Evolutionary conservation across 2,797 vertebrate genomes (phyloP).

Genomic region (Chelon labrosus): DNA sequence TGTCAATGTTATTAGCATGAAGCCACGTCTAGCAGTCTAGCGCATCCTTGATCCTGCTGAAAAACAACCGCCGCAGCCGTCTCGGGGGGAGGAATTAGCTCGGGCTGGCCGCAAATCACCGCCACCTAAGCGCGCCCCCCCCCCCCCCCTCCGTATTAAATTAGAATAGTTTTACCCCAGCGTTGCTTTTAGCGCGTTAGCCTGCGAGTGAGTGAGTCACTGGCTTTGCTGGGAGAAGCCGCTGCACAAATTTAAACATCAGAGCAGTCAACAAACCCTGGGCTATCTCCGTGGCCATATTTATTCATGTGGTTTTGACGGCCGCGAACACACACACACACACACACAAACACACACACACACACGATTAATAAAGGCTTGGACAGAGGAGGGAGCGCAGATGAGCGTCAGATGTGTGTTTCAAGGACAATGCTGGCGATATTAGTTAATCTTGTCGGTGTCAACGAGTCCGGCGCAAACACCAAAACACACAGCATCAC

Average conservation of each 20-base stretch:
- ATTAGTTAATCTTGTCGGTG: conserved; percentile 8
- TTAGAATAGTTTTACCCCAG: conserved; percentile 58
- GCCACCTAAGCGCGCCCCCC: conserved; percentile 56
- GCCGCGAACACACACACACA: conserved; percentile 40
- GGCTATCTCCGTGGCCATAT: conserved; percentile 69
- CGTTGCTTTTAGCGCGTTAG: conserved; percentile 69
- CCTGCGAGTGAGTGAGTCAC: conserved; percentile 73
- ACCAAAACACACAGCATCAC: neutral
- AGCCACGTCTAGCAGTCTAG: conserved; percentile 27
- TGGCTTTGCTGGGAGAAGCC: conserved; percentile 55
- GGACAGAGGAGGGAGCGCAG: conserved; percentile 34
- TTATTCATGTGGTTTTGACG: conserved; percentile 73
- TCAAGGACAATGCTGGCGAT: conserved; percentile 10
- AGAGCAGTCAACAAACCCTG: conserved; percentile 74
- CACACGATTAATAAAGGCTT: conserved; percentile 13
- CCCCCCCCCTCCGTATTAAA: conserved; percentile 40
- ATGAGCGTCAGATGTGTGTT: conserved; percentile 27
- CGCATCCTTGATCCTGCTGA: conserved; percentile 47
- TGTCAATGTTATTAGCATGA: conserved; percentile 55
- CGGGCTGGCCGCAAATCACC: conserved; percentile 51
- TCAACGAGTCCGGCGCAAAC: conserved; percentile 13
- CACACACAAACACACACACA: conserved; percentile 15
- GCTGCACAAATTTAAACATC: conserved; percentile 73
- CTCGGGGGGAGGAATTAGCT: conserved; percentile 45
- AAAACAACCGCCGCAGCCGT: conserved; percentile 39